Evolutionary conservation across 2,113 vertebrate genomes (phyloP).

Genomic region (Miniopterus natalensis): DNA sequence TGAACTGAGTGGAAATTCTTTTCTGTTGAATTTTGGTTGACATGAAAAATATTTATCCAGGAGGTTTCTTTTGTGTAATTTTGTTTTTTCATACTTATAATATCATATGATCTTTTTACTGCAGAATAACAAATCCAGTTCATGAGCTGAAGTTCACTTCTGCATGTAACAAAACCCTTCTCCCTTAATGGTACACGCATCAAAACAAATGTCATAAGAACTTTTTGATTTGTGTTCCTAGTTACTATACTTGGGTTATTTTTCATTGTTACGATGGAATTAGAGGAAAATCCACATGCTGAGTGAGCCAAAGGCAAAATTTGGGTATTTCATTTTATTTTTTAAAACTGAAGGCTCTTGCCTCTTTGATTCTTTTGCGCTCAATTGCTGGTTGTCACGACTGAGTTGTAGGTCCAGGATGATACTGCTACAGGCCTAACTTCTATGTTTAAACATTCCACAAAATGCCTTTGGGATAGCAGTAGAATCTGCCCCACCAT

Average conservation of each 20-base stretch:
- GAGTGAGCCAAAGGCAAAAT: constrained; percentile 51
- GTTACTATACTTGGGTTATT: constrained; percentile 7
- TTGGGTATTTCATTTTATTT: background rate
- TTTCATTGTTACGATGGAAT: constrained; percentile 45
- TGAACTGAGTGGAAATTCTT: background rate
- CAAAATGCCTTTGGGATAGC: background rate
- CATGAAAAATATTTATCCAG: background rate
- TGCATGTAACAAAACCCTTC: background rate
- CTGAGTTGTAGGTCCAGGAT: background rate
- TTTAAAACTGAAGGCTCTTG: background rate
- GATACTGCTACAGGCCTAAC: background rate
- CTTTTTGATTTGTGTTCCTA: constrained; percentile 46
- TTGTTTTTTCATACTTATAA: constrained; percentile 37
- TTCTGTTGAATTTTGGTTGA: constrained; percentile 20
- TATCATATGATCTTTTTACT: background rate
- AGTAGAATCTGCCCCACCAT: background rate
- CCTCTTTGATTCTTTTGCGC: background rate
- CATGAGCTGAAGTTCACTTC: background rate
- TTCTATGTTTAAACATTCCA: constrained; percentile 19
- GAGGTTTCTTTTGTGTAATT: constrained; percentile 11
- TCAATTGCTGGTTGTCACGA: background rate
- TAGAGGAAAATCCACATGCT: background rate
- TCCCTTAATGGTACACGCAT: constrained; percentile 16
- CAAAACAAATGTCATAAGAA: background rate
- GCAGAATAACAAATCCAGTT: background rate